These are phyloP conservation scores for Sebastes trivittatus DNA, from an alignment of 2,797 vertebrate genomes.

Conservation along the genomic window DNA sequence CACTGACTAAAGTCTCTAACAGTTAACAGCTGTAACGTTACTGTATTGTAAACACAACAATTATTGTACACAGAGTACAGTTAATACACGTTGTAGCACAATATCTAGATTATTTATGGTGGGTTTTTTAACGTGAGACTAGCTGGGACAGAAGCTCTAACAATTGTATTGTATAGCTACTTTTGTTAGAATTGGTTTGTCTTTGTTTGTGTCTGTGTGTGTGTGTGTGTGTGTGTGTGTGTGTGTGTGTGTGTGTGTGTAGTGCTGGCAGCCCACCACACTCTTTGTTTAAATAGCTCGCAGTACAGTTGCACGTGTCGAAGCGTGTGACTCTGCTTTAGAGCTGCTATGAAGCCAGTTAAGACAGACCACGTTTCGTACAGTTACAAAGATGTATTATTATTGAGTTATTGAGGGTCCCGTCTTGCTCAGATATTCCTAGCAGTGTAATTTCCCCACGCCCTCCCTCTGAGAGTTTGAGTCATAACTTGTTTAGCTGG, in stretches of 20 bases:
- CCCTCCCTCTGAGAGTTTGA: slow-evolving; percentile 33
- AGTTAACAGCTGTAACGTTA: slow-evolving; percentile 36
- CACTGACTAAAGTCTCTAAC: not conserved
- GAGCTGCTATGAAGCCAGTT: slow-evolving; percentile 29
- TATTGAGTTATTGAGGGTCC: not conserved
- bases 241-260: slow-evolving; percentile 4
- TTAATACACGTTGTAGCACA: not conserved
- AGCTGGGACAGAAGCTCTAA: not conserved
- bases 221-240: slow-evolving; percentile 11
- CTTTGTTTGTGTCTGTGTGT: slow-evolving; percentile 34
- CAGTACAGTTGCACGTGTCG: slow-evolving; percentile 82
- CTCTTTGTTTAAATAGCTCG: slow-evolving; percentile 83
- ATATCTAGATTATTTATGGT: not conserved
- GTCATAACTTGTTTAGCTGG: slow-evolving; percentile 34
- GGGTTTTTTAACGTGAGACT: not conserved
- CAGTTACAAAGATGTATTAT: not conserved
- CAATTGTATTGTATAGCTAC: not conserved
- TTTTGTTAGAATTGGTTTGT: not conserved
- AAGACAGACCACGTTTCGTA: slow-evolving; percentile 23
- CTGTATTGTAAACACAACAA: slow-evolving; percentile 16
- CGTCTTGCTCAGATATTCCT: not conserved
- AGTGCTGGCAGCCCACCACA: slow-evolving; percentile 52
- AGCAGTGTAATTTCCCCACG: not conserved
- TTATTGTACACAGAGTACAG: not conserved
- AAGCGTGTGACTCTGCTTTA: slow-evolving; percentile 77